phyloP scores from a whole-genome alignment of 2,888 invertebrate genomes.

The Rhagonycha fulva region DNA sequence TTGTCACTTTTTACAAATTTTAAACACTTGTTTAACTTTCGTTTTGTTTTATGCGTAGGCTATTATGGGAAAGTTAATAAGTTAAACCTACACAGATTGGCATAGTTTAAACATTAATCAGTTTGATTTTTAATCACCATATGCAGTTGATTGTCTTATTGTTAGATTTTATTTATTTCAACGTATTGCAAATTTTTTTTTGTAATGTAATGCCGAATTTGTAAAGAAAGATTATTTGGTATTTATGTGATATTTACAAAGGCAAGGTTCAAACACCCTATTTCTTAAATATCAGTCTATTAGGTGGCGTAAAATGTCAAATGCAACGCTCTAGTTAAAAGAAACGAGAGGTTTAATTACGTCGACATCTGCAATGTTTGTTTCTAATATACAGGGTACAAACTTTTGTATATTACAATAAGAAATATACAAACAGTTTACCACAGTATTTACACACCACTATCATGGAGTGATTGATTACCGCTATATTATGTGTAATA shows the following conservation, averaged over 20 bases:
- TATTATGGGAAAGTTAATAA: background rate
- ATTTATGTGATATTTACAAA: background rate
- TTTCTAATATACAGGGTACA: background rate
- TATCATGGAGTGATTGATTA: too few relatives aligned
- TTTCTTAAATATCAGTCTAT: background rate
- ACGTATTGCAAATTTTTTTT: background rate
- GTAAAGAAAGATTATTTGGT: background rate
- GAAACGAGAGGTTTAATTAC: background rate
- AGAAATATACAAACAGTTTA: too few relatives aligned
- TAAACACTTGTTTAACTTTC: background rate
- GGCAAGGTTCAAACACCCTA: background rate
- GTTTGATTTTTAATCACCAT: background rate
- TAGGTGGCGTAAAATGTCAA: background rate
- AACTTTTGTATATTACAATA: too few relatives aligned
- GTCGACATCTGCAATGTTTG: background rate
- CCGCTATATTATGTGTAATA: too few relatives aligned
- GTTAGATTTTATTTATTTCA: too few relatives aligned
- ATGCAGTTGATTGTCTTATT: too few relatives aligned
- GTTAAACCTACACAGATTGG: background rate
- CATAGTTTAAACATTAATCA: background rate
- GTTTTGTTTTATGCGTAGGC: background rate
- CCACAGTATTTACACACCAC: too few relatives aligned
- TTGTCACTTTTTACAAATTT: too few relatives aligned
- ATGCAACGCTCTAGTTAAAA: background rate
- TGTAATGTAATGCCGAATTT: background rate